Evolutionary conservation across 2,888 invertebrate genomes (phyloP), one percentile per base, ranked within the genome.

Genomic region (Drosophila nr. perissopoda): DNA sequence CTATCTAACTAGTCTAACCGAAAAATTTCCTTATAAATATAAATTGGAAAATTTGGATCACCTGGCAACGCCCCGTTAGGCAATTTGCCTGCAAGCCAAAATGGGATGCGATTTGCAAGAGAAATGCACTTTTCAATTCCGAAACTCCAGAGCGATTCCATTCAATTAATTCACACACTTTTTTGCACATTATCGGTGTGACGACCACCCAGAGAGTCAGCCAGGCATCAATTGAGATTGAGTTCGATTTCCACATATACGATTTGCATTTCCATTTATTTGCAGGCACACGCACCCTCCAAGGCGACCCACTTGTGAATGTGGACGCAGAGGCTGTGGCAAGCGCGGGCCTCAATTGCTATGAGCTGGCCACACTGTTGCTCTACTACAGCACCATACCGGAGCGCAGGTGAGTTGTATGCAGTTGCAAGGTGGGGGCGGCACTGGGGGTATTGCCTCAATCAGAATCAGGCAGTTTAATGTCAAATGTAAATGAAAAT

Each of bases 321-420:
- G 95, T 96, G 88, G 95, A 95, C 88, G 95, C 95, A 65, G 94
- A 94, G 83, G 94, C 94, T 90, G 94, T 95, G 83, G 93, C 93
- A 67, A 92, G 94, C 88, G 94, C 95, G 75, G 94, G 94, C 73
- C 93, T 95, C 70, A 95, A 95, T 81, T 95, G 95, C 91, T 94
- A 95, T 86, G 96, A 96, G 93, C 94, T 96, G 81, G 95, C 96
- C 73, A 95, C 95, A 81, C 94, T 96, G 79, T 93, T 96, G 77
- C 94, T 96, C 91, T 96, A 96, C 94, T 96, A 96, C 93, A 94
- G 95, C 81, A 95, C 96, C 77, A 94, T 96, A 89, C 95, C 96
- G 84, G 93, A 93, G 76, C 78, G 88, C 82, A 95, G 95, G 96
- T 96, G 94, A 94, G 94, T 90, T 11, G 33, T 4, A 33, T 1